These are phyloP conservation scores for Notocelia uddmanniana DNA, from an alignment of 2,888 invertebrate species.

Conservation along the genomic window DNA sequence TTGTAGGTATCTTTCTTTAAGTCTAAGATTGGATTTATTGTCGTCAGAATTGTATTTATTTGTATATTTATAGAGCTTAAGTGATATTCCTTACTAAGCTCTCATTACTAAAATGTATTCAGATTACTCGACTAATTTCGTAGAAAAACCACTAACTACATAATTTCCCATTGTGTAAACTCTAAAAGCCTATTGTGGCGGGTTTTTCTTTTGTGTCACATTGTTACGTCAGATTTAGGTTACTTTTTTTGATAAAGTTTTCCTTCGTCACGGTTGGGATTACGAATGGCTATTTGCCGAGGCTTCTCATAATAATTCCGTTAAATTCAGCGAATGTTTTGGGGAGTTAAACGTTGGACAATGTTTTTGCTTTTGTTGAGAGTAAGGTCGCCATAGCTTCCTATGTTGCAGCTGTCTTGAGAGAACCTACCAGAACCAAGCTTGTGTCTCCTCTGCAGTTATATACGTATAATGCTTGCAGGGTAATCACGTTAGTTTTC, in stretches of 20 bases:
- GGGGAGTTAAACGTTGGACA: background rate
- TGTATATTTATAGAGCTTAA: background rate
- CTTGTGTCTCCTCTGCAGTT: too few relatives aligned
- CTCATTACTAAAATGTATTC: constrained; percentile 8
- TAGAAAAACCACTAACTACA: constrained; percentile 41
- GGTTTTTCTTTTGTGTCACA: constrained; percentile 33
- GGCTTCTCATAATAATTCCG: constrained; percentile 1
- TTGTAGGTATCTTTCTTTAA: too few relatives aligned
- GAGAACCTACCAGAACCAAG: too few relatives aligned
- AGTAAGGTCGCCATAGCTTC: too few relatives aligned
- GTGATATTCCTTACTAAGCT: background rate
- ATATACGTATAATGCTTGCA: too few relatives aligned
- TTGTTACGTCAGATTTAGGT: constrained; percentile 40
- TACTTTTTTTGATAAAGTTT: constrained; percentile 39
- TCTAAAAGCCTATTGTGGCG: constrained; percentile 32
- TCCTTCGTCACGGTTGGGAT: constrained; percentile 21
- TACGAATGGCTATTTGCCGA: constrained; percentile 10
- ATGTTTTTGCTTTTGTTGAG: background rate
- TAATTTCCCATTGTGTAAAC: constrained; percentile 35
- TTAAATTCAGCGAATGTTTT: background rate
- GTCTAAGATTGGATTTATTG: too few relatives aligned
- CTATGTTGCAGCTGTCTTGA: too few relatives aligned
- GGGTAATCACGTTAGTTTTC: too few relatives aligned
- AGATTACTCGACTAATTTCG: constrained; percentile 24
- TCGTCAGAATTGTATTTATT: too few relatives aligned